Evolutionary conservation across 2,888 invertebrate genomes (phyloP), one percentile per base, ranked within the genome.

Genomic region (Laspeyria flexula): DNA sequence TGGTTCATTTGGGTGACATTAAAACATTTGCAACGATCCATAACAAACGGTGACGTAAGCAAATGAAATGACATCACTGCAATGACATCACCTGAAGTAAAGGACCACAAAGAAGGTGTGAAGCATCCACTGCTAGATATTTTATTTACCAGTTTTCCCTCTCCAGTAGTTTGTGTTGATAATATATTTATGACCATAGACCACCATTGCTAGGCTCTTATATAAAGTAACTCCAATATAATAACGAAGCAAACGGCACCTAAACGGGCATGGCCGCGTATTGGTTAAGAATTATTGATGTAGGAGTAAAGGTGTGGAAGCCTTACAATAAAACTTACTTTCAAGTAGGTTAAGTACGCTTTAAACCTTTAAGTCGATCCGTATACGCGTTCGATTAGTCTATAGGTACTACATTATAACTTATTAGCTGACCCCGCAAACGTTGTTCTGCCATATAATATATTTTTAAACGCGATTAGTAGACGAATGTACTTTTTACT

Each of bases 281-380:
- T 56, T 61, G 49, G 46, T 50, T 50, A 71, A 69, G 55, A 66
- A 65, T 65, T 57, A 48, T 23, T 44, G 34, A 60, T 60, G 70
- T 71, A 64, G 62, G 64, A 64, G 75, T 65, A 70, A 68, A 82
- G 75, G 73, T 64, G 65, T 73, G 54, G 86, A 86, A 83, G 76
- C 83, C 85, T 65, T 80, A 83, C 43, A 73, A 71, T 71, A 69
- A 71, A 73, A 75, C 69, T 71, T 56, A 64, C 63, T 55, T 67
- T 48, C 73, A 85, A 80, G 76, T 84, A 75, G 85, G 86, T 81
- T 86, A 83, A 83, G 74, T 74, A 67, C 73, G 67, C 64, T 73
- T 71, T 75, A 30, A 67, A 80, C 74, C 61, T n/a, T 65, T 81
- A 79, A 82, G 81, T 75, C 73, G 73, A 76, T 78, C 60, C 68